Evolutionary conservation across 1,140 invertebrate species (phyloP), one percentile per base, ranked within the genome.

Genomic region (Odontomachus brunneus): DNA sequence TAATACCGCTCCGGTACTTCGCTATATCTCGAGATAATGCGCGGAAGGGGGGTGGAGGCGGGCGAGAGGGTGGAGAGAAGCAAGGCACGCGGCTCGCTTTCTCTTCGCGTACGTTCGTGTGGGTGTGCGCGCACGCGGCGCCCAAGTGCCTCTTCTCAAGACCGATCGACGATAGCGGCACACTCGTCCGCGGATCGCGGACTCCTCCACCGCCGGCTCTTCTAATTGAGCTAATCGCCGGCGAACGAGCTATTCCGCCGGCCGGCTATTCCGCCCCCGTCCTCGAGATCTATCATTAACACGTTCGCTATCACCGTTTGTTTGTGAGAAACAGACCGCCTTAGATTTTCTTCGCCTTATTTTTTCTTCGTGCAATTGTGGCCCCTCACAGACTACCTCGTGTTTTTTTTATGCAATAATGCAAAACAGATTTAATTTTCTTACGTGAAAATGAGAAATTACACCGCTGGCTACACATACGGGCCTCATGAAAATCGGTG

Each of bases 21-120:
- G 65, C 66, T 69, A 48, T 33, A 93, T 93, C 91, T 93, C 92
- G 90, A 92, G 92, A 94, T 93, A 94, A 93, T 94, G 89, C 88
- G 86, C 71, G 67, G n/a, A n/a, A n/a, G n/a, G n/a, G 48, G 78
- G n/a, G n/a, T n/a, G 75, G 88, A 11, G 3, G 9, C 38, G 3
- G 38, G 38, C 38, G 38, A 7, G 38, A 3, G 38, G 12, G 33
- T 15, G 66, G 66, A 33, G 69, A 57, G 65, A 80, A 90, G 86
- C 89, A 78, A 82, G 86, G 59, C 84, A 76, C 66, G 80, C 81
- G 84, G 73, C 74, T 19, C 38, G 9, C 11, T 17, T 17, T 48
- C 60, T 67, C 44, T 44, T 44, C 48, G 22, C 14, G 5, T 5
- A 5, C 5, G 29, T 33, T 2, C 5, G 29, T 33, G 29, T 44